Base-by-base conservation (phyloP, 2,797 vertebrate genomes). In the Ataeniobius toweri region DNA sequence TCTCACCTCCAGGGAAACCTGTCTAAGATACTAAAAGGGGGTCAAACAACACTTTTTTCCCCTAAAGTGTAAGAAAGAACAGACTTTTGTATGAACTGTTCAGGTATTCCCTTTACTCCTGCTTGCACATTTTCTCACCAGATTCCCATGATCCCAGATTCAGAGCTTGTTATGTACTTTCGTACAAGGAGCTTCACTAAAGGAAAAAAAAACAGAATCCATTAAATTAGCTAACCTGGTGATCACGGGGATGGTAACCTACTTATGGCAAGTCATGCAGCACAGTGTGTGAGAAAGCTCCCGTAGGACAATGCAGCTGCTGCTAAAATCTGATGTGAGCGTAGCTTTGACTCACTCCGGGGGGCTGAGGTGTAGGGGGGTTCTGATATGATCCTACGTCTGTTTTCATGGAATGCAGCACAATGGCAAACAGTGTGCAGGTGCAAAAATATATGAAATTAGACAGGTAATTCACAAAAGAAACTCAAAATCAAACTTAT, bases 191-290 rank as follows among this genome's bases (percentile, higher is more conserved):
- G 41, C 50, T 59, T 41, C 10, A 73, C 13, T 5, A 22, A 51
- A 69, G 26, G 68, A 22, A 20, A 12, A 0, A 0, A 12, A 73
- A 71, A 51, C 24, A n/a, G 51, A 71, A 41, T 39, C 71, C 44
- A n/a, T 24, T 28, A 76, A 83, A 68, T 86, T 36, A n/a, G 65
- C 70, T 72, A 51, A 65, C 81, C 77, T 86, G 79, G 74, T 65
- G 77, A 82, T 89, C 80, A 86, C 71, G 20, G 78, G n/a, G 14
- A 67, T 55, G 63, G 50, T 80, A 81, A 84, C 36, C 79, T 78
- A 88, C 73, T 88, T 88, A 88, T 78, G 74, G 39, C n/a, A 12
- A 83, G 77, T 77, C 82, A 81, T 83, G 83, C 77, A 46, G 39
- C n/a, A 20, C 67, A 65, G 53, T 39, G 26, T 72, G 76, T 58